Conservation (phyloP, 2,888 invertebrate genomes). For the Sisyra terminalis region DNA sequence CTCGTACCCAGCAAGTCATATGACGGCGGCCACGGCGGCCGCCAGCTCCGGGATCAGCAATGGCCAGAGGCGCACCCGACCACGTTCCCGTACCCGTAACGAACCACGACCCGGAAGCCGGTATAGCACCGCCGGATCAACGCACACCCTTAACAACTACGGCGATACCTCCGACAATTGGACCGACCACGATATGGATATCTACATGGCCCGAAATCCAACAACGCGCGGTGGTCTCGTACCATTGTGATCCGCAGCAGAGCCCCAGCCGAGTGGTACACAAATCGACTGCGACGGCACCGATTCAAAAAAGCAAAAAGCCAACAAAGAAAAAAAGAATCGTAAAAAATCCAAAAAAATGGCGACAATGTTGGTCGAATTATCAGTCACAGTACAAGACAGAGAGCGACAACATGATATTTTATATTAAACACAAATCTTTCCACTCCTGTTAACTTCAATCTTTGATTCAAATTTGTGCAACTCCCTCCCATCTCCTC, state of each 20-base stretch:
- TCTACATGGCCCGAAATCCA: conserved; percentile 85
- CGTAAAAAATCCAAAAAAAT: neutral
- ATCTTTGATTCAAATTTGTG: too few relatives aligned
- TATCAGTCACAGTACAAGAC: conserved; percentile 3
- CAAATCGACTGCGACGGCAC: neutral
- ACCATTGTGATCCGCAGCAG: conserved; percentile 38
- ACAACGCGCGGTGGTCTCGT: conserved; percentile 72
- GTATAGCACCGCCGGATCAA: conserved; percentile 61
- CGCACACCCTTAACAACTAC: conserved; percentile 67
- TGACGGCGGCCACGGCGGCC: conserved; percentile 30
- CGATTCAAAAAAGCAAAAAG: neutral
- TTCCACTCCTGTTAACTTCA: too few relatives aligned
- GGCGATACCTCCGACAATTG: conserved; percentile 82
- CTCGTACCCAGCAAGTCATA: conserved; percentile 49
- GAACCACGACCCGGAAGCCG: conserved; percentile 60
- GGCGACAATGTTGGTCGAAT: conserved; percentile 1
- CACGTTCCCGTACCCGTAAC: conserved; percentile 61
- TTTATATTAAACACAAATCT: neutral
- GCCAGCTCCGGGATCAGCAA: conserved; percentile 32
- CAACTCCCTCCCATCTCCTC: neutral
- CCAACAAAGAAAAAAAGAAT: too few relatives aligned
- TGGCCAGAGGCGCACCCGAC: conserved; percentile 45
- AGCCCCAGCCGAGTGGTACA: neutral
- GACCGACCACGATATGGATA: conserved; percentile 93
- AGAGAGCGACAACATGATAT: conserved; percentile 1